Percentiles rank a stretch among this genome's conserved stretches.
Conservation (phyloP, 2,888 invertebrate genomes). For the Watsonalla binaria region DNA sequence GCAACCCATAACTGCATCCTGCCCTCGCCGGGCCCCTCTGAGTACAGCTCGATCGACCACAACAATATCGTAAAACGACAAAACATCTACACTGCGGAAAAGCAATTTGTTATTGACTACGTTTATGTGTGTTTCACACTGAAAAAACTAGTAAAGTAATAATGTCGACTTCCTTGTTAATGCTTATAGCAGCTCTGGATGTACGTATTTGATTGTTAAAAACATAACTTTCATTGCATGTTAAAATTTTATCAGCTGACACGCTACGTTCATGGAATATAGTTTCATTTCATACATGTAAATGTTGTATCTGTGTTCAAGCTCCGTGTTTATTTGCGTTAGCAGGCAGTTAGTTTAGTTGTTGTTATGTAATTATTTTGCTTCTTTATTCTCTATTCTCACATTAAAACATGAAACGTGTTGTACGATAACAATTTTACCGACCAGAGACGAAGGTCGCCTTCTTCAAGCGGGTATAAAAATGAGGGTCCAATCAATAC, state of each 20-base stretch:
- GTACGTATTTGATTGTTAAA: background rate
- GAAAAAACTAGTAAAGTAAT: too few relatives aligned
- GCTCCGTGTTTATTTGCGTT: conserved; percentile 29
- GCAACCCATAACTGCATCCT: conserved; percentile 50
- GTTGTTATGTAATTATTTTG: conserved; percentile 38
- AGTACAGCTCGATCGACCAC: conserved; percentile 14
- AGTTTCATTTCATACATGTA: conserved; percentile 32
- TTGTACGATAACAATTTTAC: conserved; percentile 29
- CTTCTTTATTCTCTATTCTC: conserved; percentile 42
- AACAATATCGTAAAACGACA: background rate
- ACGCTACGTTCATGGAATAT: conserved; percentile 38
- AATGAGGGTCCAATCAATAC: background rate
- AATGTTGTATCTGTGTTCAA: conserved; percentile 21
- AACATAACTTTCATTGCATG: conserved; percentile 5
- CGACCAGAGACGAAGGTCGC: conserved; percentile 22
- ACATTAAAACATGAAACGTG: conserved; percentile 25
- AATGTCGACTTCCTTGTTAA: background rate
- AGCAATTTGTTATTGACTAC: background rate
- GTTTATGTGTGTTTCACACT: too few relatives aligned
- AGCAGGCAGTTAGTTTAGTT: conserved; percentile 23
- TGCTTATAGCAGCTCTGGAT: conserved; percentile 3
- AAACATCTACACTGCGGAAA: background rate
- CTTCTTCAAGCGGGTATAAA: conserved; percentile 14
- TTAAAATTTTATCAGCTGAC: conserved; percentile 31
- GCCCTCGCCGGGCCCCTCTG: conserved; percentile 33